A percentile compares a stretch with the other conserved stretches of the same genome.
Evolutionary conservation across 2,797 vertebrate genomes (phyloP).

Genomic region (Epinephelus coioides): DNA sequence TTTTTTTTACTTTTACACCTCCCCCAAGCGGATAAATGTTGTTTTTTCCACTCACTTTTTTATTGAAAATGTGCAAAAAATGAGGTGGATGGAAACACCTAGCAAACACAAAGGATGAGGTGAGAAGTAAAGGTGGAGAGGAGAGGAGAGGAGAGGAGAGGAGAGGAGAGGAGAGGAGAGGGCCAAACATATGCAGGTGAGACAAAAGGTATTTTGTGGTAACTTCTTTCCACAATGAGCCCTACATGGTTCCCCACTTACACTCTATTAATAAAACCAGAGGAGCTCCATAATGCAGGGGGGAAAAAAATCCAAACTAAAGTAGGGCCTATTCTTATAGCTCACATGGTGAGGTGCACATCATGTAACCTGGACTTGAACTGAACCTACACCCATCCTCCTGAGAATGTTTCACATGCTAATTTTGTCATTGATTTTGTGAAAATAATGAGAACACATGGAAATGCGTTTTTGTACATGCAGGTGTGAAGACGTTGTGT

Average conservation of each 20-base stretch:
- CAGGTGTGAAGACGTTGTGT: background rate
- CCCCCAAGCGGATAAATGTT: background rate
- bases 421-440: background rate
- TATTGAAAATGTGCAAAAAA: too few relatives aligned
- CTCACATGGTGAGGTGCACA: background rate
- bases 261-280: constrained; percentile 20
- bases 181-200: background rate
- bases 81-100: too few relatives aligned
- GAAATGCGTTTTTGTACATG: background rate
- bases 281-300: constrained; percentile 12
- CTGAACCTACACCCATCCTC: background rate
- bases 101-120: too few relatives aligned
- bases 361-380: background rate
- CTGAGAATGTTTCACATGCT: background rate
- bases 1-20: too few relatives aligned
- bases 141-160: constrained; percentile 1
- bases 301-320: background rate
- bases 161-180: background rate
- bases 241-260: constrained; percentile 20
- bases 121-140: background rate
- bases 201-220: background rate
- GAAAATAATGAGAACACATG: background rate
- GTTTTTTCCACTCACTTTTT: too few relatives aligned
- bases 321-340: background rate
- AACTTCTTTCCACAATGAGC: background rate